phyloP scores from a whole-genome alignment of 2,888 invertebrate genomes.

The Dynastes tityus region DNA sequence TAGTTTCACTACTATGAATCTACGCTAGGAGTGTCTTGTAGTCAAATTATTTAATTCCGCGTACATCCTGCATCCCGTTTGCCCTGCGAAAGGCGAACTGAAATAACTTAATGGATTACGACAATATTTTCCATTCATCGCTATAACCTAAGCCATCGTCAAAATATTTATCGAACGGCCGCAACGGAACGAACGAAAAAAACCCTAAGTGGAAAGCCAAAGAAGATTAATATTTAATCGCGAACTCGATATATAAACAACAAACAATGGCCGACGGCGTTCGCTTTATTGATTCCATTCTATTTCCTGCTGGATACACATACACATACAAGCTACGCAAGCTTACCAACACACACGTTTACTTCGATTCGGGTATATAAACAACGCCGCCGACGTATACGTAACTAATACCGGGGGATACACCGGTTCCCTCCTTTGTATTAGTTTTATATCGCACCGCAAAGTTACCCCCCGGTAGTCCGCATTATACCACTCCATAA shows the following conservation, averaged over 20 bases:
- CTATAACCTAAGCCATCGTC: not conserved
- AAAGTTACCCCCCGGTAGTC: constrained; percentile 16
- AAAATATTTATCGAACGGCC: constrained; percentile 17
- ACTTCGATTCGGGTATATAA: not conserved
- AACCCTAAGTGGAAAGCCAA: constrained; percentile 30
- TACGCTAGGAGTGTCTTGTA: no score
- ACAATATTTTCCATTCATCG: not conserved
- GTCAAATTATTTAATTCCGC: no score
- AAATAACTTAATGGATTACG: not conserved
- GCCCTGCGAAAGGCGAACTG: no score
- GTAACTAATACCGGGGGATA: not conserved
- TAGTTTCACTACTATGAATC: no score
- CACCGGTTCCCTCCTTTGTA: not conserved
- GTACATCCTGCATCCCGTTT: no score
- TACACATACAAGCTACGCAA: not conserved
- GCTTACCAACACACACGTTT: no score
- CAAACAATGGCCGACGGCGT: constrained; percentile 19
- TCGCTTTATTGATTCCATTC: constrained; percentile 21
- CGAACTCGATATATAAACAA: constrained; percentile 21
- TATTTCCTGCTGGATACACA: constrained; percentile 11
- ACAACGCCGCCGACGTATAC: not conserved
- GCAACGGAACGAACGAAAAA: not conserved
- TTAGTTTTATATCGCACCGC: constrained; percentile 36
- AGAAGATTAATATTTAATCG: constrained; percentile 36
- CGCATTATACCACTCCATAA: constrained; percentile 22